Conservation (phyloP, 2,797 vertebrate species). For the Lophius americanus region DNA sequence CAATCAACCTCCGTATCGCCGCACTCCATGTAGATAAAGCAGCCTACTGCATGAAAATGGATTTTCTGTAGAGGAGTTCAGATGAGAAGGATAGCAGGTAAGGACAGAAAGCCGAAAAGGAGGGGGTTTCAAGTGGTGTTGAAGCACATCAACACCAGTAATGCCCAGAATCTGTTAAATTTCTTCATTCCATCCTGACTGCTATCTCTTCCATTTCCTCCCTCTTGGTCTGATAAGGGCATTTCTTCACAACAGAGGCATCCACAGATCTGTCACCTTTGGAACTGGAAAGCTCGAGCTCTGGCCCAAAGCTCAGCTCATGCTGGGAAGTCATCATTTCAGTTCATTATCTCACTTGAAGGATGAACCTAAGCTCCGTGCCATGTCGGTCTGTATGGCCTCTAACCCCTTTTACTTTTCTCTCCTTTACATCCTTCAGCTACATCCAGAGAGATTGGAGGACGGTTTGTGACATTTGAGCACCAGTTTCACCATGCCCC, state of each 20-base stretch:
- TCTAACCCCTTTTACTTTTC: conserved; percentile 39
- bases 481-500: conserved; percentile 30
- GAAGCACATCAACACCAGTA: conserved; percentile 17
- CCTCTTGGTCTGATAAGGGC: conserved; percentile 73
- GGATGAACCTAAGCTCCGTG: conserved; percentile 60
- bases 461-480: conserved; percentile 18
- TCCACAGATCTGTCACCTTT: conserved; percentile 71
- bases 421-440: conserved; percentile 14
- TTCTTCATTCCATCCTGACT: conserved; percentile 19
- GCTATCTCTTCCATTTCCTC: conserved; percentile 43
- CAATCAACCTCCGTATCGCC: conserved; percentile 58
- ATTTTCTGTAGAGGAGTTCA: conserved; percentile 66
- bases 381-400: conserved; percentile 42
- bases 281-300: conserved; percentile 75
- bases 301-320: conserved; percentile 59
- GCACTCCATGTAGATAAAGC: conserved; percentile 68
- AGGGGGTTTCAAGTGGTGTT: no score
- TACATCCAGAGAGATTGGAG: conserved; percentile 32
- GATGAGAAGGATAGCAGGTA: conserved; percentile 48
- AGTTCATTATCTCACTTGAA: conserved; percentile 76
- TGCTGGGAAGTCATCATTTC: conserved; percentile 67
- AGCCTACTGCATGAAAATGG: conserved; percentile 65
- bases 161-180: conserved; percentile 36
- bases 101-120: conserved; percentile 30
- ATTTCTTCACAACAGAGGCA: conserved; percentile 68